Base-by-base conservation (phyloP, 2,888 invertebrate genomes). In the Agapetus fuscipes region DNA sequence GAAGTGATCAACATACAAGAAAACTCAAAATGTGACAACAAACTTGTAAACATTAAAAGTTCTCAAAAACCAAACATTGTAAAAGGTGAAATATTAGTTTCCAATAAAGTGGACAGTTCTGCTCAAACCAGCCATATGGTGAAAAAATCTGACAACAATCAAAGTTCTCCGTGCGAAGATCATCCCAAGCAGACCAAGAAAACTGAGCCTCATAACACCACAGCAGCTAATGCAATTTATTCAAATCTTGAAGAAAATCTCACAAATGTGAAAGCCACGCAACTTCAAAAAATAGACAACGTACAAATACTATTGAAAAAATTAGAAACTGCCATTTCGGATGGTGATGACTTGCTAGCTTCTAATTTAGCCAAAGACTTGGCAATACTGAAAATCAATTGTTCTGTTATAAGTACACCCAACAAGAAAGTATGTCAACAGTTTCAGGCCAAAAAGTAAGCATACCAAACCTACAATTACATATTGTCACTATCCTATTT, bases 291-390 rank as follows among this genome's bases (percentile, higher is more conserved):
- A n/a, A 34, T 28, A 34, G 33, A 17, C 12, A 43, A 41, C 30
- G 37, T 42, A 2, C 44, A 75, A 56, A 63, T 72, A 52, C 59
- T 84, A 48, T 66, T 87, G 50, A 73, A 74, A 56, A 73, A 81
- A 57, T 64, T 89, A 37, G 87, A 88, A 60, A 72, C 73, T 38
- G 82, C 87, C 2, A 88, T 89, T 51, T 77, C 81, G 3, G 76
- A 75, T 54, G 87, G 87, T 5, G 78, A 86, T 52, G 76, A 84
- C 60, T 72, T 71, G 34, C 74, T 81, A 49, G 87, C 88, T 2
- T 81, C 87, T 0, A 74, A 75, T 46, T 73, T 85, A 33, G 87
- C 88, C 1, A 72, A 77, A 48, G 82, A 86, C 58, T 63, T 88
- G 49, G 86, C 87, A 0, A 76, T 82, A 47, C 62, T 85, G 44